Base-by-base conservation (phyloP, 2,113 vertebrate species). In the Struthio camelus region DNA sequence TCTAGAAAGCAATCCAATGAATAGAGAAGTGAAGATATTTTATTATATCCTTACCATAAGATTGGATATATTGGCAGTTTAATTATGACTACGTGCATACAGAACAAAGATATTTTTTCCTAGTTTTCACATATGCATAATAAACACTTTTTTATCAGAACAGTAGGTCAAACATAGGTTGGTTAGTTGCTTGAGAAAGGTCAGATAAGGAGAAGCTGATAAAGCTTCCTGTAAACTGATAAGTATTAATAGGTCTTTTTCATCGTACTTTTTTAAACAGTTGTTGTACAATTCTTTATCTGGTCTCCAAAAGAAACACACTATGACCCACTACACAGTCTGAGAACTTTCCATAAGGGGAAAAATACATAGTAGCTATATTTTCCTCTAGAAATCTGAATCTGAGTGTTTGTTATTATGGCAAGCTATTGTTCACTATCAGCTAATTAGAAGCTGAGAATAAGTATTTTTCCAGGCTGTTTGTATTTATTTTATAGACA, bases 341-440 rank as follows among this genome's bases (percentile, higher is more conserved):
- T 30, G 15, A 73, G 66, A 85, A 79, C 30, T 72, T 50, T 59
- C 85, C 81, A 59, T 58, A 65, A 50, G 28, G 23, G 77, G 51
- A 78, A 76, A 93, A 78, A 75, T 70, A 82, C 71, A 84, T 10
- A 58, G 78, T 61, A 95, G 67, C 28, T 94, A 66, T 62, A 83
- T 82, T 92, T 95, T 93, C 76, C 36, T 90, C 22, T 38, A 75
- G 80, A 94, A 90, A 89, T 88, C n/a, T 71, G 66, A 89, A 83
- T 64, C 38, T 13, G 4, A 87, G 36, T 1, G 0, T 80, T 81
- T 89, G 54, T 81, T 80, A 28, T 80, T 90, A 53, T 67, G 40
- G 32, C 72, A 90, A 88, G 66, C 4, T 80, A n/a, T 66, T 83
- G 24, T 88, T 89, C 25, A 19, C 11, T 90, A 32, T 87, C 50